Conservation (phyloP, 2,888 invertebrate species). For the Steromphala cineraria region DNA sequence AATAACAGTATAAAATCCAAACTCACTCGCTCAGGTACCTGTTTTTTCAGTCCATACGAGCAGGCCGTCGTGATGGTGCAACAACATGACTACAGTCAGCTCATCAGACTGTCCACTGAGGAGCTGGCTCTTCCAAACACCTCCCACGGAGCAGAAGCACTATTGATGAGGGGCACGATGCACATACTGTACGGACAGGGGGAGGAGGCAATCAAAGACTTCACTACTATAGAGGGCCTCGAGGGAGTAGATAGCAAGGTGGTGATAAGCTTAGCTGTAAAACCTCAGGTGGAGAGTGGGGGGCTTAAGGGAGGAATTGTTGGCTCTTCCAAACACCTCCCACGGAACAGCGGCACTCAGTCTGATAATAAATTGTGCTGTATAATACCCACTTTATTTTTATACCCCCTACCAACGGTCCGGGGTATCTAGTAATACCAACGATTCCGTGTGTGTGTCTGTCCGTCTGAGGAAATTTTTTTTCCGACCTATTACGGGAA, state of each 20-base stretch:
- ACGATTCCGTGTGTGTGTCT: no score
- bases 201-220: constrained; percentile 76
- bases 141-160: constrained; percentile 76
- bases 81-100: constrained; percentile 84
- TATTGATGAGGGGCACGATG: constrained; percentile 90
- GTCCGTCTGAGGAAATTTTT: no score
- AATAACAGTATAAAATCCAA: no score
- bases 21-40: no score
- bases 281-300: no score
- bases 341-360: constrained; percentile 78
- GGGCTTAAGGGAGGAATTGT: no score
- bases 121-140: constrained; percentile 79
- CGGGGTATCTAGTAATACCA: no score
- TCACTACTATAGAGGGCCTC: constrained; percentile 75
- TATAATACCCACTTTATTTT: no score
- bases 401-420: no score
- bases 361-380: no score
- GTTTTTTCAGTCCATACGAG: constrained; percentile 80
- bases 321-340: constrained; percentile 73
- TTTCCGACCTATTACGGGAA: no score
- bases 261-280: neutral
- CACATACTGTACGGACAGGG: constrained; percentile 83
- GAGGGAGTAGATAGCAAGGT: constrained; percentile 75
- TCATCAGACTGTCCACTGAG: constrained; percentile 87
- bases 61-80: constrained; percentile 84